Evolutionary conservation across 30 jellyfish, hydroid and myxozoan species (phyloP).

Genomic region (Morbakka virulenta): DNA sequence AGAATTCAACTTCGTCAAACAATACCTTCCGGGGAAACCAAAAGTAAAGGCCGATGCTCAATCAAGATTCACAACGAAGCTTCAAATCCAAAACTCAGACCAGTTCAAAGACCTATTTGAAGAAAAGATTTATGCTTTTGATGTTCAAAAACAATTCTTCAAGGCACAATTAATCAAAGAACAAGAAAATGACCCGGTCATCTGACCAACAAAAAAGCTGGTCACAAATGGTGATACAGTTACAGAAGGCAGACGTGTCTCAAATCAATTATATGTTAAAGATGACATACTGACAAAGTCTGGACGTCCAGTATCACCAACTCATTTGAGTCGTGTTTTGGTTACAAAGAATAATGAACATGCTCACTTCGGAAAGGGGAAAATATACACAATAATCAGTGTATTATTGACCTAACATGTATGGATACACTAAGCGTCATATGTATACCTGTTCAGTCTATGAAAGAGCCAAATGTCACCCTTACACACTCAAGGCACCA

Average conservation of each 20-base stretch:
- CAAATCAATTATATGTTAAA: conserved; percentile 9
- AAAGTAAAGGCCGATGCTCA: conserved; percentile 51
- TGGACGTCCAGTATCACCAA: conserved; percentile 47
- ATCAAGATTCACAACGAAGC: conserved; percentile 27
- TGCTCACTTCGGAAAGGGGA: background rate
- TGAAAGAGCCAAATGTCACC: background rate
- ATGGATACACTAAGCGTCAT: background rate
- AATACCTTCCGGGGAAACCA: conserved; percentile 33
- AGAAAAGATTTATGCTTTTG: background rate
- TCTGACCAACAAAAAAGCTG: conserved; percentile 1
- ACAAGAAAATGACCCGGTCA: conserved; percentile 14
- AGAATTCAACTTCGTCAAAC: conserved; percentile 16
- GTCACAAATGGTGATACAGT: background rate
- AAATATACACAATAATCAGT: background rate
- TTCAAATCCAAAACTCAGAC: conserved; percentile 18
- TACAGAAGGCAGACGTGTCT: conserved; percentile 30
- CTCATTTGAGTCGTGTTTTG: too few species aligned
- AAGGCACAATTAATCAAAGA: background rate
- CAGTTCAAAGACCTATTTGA: conserved; percentile 28
- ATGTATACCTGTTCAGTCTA: background rate
- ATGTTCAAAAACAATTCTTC: background rate
- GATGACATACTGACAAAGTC: conserved; percentile 38
- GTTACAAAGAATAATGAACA: background rate
- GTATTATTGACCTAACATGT: background rate
- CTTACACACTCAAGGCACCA: background rate